phyloP scores from a whole-genome alignment of 1,140 invertebrate species.

The Drosophila carrolli region DNA sequence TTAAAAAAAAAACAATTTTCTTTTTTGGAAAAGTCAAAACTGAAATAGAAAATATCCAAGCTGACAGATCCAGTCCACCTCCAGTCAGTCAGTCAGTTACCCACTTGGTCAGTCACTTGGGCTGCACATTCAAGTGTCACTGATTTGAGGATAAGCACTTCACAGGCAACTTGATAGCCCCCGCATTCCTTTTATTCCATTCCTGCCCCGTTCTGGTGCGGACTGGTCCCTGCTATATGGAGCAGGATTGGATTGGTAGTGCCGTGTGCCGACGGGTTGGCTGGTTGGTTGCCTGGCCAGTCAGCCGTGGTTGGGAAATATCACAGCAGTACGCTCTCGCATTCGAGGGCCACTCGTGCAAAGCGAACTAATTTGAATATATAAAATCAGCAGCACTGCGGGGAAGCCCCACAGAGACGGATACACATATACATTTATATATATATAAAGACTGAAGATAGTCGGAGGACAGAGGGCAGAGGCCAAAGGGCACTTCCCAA shows the following conservation, averaged over 20 bases:
- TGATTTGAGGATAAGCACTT: conserved; percentile 83
- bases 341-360: conserved; percentile 78
- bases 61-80: background rate
- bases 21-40: background rate
- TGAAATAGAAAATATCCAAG: conserved; percentile 1
- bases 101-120: conserved; percentile 81
- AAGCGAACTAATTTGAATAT: conserved; percentile 83
- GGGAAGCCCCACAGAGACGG: conserved; percentile 46
- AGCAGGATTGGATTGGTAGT: conserved; percentile 25
- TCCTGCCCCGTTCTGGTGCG: too few species aligned
- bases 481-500: conserved; percentile 47
- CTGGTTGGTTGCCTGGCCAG: conserved; percentile 38
- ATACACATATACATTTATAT: conserved; percentile 12
- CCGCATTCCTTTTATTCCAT: background rate
- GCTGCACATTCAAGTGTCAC: conserved; percentile 82
- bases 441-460: conserved; percentile 7
- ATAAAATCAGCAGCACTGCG: conserved; percentile 72
- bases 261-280: conserved; percentile 22
- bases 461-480: conserved; percentile 21
- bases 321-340: conserved; percentile 66
- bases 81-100: conserved; percentile 33
- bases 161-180: conserved; percentile 80
- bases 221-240: background rate
- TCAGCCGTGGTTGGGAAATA: conserved; percentile 73
- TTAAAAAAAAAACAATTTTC: too few species aligned